These are phyloP conservation scores for Platalea minor DNA, from an alignment of 2,797 vertebrate genomes.

Conservation along the genomic window DNA sequence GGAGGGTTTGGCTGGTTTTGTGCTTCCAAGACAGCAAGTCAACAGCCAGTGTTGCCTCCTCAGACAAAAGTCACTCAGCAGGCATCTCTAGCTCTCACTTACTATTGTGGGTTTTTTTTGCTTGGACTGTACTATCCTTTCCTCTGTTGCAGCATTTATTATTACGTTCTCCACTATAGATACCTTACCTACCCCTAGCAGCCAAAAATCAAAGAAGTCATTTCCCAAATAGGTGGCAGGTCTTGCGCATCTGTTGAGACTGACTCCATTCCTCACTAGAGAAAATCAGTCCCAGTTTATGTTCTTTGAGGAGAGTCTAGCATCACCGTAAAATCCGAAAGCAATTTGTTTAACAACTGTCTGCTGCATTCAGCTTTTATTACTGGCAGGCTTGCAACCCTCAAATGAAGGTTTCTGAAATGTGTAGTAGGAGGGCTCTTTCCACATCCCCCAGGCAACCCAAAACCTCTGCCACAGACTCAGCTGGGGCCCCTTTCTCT, in stretches of 20 bases:
- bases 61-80: background rate
- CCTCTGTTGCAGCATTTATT: background rate
- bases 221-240: background rate
- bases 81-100: background rate
- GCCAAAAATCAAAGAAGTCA: background rate
- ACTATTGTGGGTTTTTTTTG: background rate
- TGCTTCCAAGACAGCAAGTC: background rate
- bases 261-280: background rate
- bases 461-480: background rate
- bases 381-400: background rate
- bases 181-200: background rate
- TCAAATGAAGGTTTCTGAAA: background rate
- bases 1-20: background rate
- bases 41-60: background rate
- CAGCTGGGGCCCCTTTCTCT: background rate
- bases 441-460: background rate
- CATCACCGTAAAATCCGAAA: background rate
- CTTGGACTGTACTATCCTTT: background rate
- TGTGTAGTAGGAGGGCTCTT: background rate
- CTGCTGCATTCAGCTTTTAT: background rate
- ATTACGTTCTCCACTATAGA: background rate
- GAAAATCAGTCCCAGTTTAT: background rate
- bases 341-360: background rate
- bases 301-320: background rate
- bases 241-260: background rate